phyloP scores from a whole-genome alignment of 1,140 invertebrate genomes.

The Scaptodrosophila lebanonensis region DNA sequence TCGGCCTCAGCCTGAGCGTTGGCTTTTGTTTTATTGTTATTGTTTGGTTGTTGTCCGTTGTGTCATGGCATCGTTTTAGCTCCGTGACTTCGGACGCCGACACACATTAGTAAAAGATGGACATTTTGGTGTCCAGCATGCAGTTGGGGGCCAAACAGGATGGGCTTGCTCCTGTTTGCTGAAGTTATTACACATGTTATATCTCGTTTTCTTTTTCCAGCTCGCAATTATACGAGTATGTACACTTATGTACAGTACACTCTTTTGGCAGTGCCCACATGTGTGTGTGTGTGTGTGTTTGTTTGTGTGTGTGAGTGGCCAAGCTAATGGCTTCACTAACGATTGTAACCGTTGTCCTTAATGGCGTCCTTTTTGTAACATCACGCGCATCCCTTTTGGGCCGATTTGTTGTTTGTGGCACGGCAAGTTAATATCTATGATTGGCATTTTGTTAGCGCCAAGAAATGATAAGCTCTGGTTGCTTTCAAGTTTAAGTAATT shows the following conservation, averaged over 20 bases:
- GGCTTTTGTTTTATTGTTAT: slow-evolving; percentile 73
- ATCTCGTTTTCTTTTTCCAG: slow-evolving; percentile 54
- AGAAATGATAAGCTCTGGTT: slow-evolving; percentile 20
- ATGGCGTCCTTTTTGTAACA: slow-evolving; percentile 67
- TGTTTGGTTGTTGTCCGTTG: slow-evolving; percentile 48
- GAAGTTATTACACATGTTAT: slow-evolving; percentile 69
- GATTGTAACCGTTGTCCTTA: slow-evolving; percentile 73
- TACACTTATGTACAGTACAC: slow-evolving; percentile 33
- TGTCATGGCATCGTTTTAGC: slow-evolving; percentile 32
- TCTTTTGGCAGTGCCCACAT: slow-evolving; percentile 10
- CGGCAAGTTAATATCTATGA: slow-evolving; percentile 36
- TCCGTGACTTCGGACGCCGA: slow-evolving; percentile 35
- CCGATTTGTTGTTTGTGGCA: slow-evolving; percentile 41
- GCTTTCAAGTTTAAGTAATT: slow-evolving; percentile 34
- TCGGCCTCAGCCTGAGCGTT: slow-evolving; percentile 32
- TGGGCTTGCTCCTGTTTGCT: slow-evolving; percentile 10
- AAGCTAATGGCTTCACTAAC: slow-evolving; percentile 74
- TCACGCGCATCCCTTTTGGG: slow-evolving; percentile 53
- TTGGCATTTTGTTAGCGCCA: slow-evolving; percentile 6
- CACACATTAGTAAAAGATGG: slow-evolving; percentile 66
- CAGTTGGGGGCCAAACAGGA: too few relatives aligned
- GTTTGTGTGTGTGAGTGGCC: slow-evolving; percentile 45
- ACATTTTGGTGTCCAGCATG: slow-evolving; percentile 44
- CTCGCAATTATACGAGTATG: slow-evolving; percentile 63
- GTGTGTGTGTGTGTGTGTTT: slow-evolving; percentile 13